Evolutionary conservation across 1,140 invertebrate species (phyloP).

Genomic region (Wasmannia auropunctata): DNA sequence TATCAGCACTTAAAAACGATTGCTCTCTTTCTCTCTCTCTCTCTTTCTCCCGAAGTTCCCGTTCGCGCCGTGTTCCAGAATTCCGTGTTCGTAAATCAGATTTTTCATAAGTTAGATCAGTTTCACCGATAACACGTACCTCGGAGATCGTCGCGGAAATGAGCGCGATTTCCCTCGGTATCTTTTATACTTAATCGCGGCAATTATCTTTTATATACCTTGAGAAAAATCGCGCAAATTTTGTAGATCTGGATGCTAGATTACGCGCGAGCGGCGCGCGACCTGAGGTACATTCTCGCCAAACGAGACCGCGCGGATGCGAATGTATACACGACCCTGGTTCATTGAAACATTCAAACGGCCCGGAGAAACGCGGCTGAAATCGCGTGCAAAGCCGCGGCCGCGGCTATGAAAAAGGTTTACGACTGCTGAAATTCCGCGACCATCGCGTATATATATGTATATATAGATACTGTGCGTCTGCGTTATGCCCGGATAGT

Average conservation of each 20-base stretch:
- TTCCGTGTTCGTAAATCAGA: not conserved
- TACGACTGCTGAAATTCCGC: slow-evolving; percentile 69
- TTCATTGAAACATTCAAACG: slow-evolving; percentile 57
- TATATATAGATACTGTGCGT: no score
- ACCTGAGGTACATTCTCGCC: not conserved
- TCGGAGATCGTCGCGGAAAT: not conserved
- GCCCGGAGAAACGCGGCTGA: not conserved
- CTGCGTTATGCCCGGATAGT: slow-evolving; percentile 7
- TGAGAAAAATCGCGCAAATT: not conserved
- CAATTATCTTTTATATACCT: not conserved
- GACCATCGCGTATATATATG: not conserved
- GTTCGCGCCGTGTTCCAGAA: not conserved
- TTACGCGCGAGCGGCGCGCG: not conserved
- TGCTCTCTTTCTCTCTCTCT: no score
- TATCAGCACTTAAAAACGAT: slow-evolving; percentile 14
- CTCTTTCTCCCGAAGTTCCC: no score
- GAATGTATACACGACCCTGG: not conserved
- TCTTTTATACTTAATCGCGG: not conserved
- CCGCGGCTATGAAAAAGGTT: slow-evolving; percentile 67
- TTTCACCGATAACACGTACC: not conserved
- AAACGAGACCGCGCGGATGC: not conserved
- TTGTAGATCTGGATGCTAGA: not conserved
- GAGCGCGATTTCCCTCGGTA: not conserved
- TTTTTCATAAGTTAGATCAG: not conserved
- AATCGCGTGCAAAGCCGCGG: slow-evolving; percentile 49